Percentiles rank a stretch among this genome's conserved stretches.
These are phyloP conservation scores for Rhincodon typus DNA, from an alignment of 2,797 vertebrate genomes.

Conservation along the genomic window DNA sequence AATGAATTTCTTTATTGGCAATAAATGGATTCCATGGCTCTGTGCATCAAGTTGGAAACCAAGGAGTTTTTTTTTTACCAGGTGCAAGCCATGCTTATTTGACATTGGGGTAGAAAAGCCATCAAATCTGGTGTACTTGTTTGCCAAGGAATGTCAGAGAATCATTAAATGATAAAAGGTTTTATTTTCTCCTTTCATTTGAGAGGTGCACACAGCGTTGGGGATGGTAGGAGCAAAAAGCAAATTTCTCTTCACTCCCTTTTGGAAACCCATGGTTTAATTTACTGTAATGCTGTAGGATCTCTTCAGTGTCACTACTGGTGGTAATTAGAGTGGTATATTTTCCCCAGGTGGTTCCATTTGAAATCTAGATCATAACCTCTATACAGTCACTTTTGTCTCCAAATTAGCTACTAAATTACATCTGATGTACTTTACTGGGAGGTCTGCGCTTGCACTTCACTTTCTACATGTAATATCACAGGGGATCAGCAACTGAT, in stretches of 20 bases:
- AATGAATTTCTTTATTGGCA: background rate
- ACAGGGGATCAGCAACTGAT: background rate
- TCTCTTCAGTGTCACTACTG: background rate
- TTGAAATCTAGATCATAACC: background rate
- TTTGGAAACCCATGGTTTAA: background rate
- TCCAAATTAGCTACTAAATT: background rate
- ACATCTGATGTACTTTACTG: background rate
- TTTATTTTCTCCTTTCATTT: background rate
- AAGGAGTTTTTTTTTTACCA: background rate
- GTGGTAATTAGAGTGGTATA: background rate
- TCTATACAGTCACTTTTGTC: background rate
- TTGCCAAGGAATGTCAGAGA: background rate
- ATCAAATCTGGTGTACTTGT: background rate
- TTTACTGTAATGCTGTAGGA: background rate
- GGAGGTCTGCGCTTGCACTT: background rate
- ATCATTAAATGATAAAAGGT: background rate
- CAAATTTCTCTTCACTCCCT: background rate
- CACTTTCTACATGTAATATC: background rate
- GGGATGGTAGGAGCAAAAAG: background rate
- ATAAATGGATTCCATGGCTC: background rate
- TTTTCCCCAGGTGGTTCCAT: background rate
- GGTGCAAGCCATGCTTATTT: background rate
- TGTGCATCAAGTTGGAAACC: background rate
- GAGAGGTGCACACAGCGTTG: background rate
- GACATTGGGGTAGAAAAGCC: background rate